phyloP scores from a whole-genome alignment of 2,797 vertebrate species.

The Lycodopsis pacificus region DNA sequence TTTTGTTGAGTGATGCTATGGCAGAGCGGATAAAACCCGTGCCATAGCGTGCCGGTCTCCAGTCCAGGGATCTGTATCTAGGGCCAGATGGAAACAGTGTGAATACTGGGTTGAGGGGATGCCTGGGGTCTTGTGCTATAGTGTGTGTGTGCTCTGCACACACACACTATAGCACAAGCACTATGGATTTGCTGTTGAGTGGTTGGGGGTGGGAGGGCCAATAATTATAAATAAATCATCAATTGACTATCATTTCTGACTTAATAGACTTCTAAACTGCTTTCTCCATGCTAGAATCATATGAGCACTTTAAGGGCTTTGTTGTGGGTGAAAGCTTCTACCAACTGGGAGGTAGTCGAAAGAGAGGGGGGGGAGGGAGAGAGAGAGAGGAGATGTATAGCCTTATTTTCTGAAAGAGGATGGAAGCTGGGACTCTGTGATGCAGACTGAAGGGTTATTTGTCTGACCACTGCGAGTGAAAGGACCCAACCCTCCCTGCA shows the following conservation, averaged over 20 bases:
- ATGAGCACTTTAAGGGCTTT: slow-evolving; percentile 13
- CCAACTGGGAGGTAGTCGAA: background rate
- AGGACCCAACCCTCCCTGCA: slow-evolving; percentile 38
- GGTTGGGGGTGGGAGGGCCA: background rate
- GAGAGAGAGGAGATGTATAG: slow-evolving; percentile 13
- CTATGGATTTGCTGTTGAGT: slow-evolving; percentile 10
- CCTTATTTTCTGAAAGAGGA: slow-evolving; percentile 50
- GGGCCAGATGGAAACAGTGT: background rate
- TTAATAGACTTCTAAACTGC: background rate
- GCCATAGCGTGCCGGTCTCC: background rate
- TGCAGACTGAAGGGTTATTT: slow-evolving; percentile 59
- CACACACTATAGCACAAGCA: too few relatives aligned
- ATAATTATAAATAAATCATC: background rate
- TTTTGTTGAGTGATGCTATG: background rate
- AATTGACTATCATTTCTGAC: background rate
- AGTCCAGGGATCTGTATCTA: background rate
- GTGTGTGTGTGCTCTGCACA: background rate
- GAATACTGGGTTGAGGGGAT: background rate
- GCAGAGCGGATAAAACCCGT: background rate
- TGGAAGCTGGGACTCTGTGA: slow-evolving; percentile 43
- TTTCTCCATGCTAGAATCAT: background rate
- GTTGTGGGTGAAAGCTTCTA: slow-evolving; percentile 22
- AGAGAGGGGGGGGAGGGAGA: background rate
- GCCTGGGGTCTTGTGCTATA: background rate
- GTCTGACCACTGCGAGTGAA: slow-evolving; percentile 44